Evolutionary conservation across 23 tunicate genomes (phyloP).

Genomic region (Phallusia fumigata): DNA sequence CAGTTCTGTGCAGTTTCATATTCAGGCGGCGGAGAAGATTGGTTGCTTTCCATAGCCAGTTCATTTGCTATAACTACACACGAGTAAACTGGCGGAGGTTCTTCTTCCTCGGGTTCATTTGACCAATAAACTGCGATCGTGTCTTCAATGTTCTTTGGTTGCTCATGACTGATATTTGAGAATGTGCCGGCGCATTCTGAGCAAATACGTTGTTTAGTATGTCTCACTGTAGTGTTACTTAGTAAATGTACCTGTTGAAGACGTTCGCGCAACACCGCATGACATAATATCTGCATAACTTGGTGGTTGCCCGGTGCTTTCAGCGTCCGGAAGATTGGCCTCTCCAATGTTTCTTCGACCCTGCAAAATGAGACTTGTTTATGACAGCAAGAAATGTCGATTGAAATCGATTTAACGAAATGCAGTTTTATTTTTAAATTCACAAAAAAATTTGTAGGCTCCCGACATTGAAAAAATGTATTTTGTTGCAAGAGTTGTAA

Average conservation of each 20-base stretch:
- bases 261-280: not conserved
- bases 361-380: too few species aligned
- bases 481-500: too few species aligned
- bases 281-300: not conserved
- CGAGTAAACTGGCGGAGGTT: slow-evolving; percentile 22
- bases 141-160: slow-evolving; percentile 26
- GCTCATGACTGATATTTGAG: not conserved
- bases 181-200: slow-evolving; percentile 10
- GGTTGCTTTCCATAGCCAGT: not conserved
- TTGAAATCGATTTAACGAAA: too few species aligned
- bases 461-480: too few species aligned
- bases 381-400: too few species aligned
- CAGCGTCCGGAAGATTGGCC: not conserved
- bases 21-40: not conserved
- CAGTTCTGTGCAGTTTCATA: not conserved
- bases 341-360: too few species aligned
- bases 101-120: not conserved
- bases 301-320: not conserved
- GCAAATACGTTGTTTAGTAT: not conserved
- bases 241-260: too few species aligned
- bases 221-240: too few species aligned
- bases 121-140: slow-evolving; percentile 35
- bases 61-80: slow-evolving; percentile 12
- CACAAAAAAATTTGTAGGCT: too few species aligned
- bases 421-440: too few species aligned